Base-by-base conservation (phyloP, 2,888 invertebrate species). In the Caenorhabditis angaria region DNA sequence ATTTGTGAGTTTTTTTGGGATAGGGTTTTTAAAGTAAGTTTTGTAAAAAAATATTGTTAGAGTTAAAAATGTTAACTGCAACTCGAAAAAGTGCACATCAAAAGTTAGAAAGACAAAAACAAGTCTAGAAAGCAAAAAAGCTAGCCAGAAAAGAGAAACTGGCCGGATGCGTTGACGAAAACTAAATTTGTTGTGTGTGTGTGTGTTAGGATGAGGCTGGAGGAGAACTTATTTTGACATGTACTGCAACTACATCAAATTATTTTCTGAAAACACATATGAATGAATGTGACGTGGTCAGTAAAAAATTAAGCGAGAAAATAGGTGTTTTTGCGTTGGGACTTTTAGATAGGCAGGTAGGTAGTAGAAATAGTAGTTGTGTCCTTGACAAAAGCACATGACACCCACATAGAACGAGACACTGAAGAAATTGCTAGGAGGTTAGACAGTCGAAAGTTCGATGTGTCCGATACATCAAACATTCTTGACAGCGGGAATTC, bases 111-210 rank as follows among this genome's bases (percentile, higher is more conserved):
- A 18, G 6, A 6, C 6, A n/a, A n/a, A n/a, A 14, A 41, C 41
- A 14, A 41, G 18, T 14, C 3, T 5, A 12, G 18, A 41, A 41
- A 41, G 18, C 10, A 41, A 18, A 41, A 41, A 18, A 41, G 2
- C 2, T 14, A 18, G 41, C 10, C 14, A 12, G 18, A 41, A 41
- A 41, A 18, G 14, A 41, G 41, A 41, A 41, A 41, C 41, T 41
- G 41, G 41, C 41, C 41, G 41, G 41, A 41, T 41, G 41, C 41
- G 41, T 41, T 41, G 41, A 41, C 41, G 41, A 41, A 41, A 41
- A 41, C 41, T 41, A 41, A 41, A 41, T 41, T 41, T 41, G 41
- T 64, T 69, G 64, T 65, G 62, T 70, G 65, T 65, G 70, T 65
- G 62, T 70, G 65, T 50, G 61, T 66, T 66, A 66, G 66, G 56